These are phyloP conservation scores for Neogale vison DNA, from an alignment of 2,113 vertebrate genomes.

Conservation along the genomic window DNA sequence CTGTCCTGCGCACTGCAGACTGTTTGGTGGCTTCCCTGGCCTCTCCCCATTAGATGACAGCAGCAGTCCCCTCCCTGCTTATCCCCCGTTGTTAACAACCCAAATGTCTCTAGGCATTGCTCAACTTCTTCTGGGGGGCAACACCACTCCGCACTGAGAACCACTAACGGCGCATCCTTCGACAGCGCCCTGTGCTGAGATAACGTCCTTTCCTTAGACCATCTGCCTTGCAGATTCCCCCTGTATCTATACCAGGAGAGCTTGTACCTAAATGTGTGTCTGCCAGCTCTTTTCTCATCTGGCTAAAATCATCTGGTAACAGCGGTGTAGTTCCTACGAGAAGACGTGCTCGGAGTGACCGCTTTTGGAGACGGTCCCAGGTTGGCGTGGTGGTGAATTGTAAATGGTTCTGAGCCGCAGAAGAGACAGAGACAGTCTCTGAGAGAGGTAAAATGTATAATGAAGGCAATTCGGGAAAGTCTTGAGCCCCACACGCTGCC, in stretches of 20 bases:
- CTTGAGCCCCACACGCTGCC: neutral
- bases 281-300: neutral
- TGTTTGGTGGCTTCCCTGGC: neutral
- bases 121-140: neutral
- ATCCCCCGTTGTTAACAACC: neutral
- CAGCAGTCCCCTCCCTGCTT: too few species aligned
- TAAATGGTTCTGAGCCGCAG: neutral
- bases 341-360: neutral
- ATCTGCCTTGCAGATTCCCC: neutral
- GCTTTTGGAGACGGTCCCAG: neutral
- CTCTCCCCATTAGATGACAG: neutral
- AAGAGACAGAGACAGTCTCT: neutral
- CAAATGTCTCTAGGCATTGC: neutral
- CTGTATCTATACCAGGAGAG: neutral
- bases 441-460: neutral
- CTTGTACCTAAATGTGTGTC: too few species aligned
- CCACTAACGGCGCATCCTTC: fast-evolving
- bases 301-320: neutral
- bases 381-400: neutral
- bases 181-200: fast-evolving
- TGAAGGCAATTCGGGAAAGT: neutral
- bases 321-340: neutral
- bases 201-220: neutral
- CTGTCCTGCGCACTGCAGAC: neutral
- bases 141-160: neutral